phyloP scores from a whole-genome alignment of 1,140 invertebrate species.

The Sitobion miscanthi region DNA sequence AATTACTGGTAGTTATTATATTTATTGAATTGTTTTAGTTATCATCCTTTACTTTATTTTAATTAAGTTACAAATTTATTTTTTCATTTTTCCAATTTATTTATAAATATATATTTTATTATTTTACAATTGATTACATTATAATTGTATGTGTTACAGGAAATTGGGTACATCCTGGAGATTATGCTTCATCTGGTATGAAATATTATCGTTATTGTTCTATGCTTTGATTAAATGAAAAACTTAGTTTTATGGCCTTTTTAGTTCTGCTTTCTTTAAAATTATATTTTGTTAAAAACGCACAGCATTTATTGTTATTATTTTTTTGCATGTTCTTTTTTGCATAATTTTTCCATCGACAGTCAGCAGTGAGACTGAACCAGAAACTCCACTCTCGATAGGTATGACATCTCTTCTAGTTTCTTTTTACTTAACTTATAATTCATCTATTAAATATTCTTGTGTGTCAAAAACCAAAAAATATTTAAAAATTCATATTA shows the following conservation, averaged over 20 bases:
- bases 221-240: conserved; percentile 24
- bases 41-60: not conserved
- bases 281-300: conserved; percentile 3
- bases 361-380: conserved; percentile 54
- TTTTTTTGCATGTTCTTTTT: conserved; percentile 54
- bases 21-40: not conserved
- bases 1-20: conserved; percentile 77
- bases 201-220: conserved; percentile 60
- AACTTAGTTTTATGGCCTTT: conserved; percentile 26
- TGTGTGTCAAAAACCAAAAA: not conserved
- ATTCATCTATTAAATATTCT: not conserved
- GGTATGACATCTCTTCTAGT: conserved; percentile 41
- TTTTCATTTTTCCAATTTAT: not conserved
- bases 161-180: conserved; percentile 96
- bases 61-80: not conserved
- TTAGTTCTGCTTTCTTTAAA: conserved; percentile 36
- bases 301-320: conserved; percentile 46
- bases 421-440: not conserved
- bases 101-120: conserved; percentile 39
- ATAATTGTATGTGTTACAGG: conserved; percentile 68
- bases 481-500: not conserved
- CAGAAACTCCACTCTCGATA: conserved; percentile 44
- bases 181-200: conserved; percentile 97
- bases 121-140: conserved; percentile 52
- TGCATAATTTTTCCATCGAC: conserved; percentile 47